Base-by-base conservation (phyloP, 2,113 vertebrate species). In the Girardinichthys multiradiatus region DNA sequence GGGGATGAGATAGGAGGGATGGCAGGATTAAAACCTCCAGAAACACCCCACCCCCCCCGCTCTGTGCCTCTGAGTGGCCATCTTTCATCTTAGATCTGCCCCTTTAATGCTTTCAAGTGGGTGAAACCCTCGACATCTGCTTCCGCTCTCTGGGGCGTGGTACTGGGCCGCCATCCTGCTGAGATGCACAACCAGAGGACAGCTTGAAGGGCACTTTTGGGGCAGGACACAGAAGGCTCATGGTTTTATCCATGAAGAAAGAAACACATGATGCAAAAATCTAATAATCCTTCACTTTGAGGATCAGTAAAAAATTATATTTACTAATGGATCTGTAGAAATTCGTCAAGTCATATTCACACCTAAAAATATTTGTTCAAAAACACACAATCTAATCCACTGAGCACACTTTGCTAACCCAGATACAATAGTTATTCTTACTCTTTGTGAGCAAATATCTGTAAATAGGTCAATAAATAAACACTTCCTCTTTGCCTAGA, bases 81-180 rank as follows among this genome's bases (percentile, higher is more conserved):
- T 94, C 91, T 93, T 94, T 94, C 86, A 93, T 94, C 90, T 91
- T 68, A 67, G 68, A 60, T 68, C 85, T 86, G 84, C 81, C 84
- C 72, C 86, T 87, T 76, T 91, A 90, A 92, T 83, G 80, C 91
- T 89, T 90, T 90, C 79, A 89, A 91, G 92, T 88, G 87, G 78
- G 72, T 77, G 83, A 86, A 84, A 91, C 89, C 89, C 90, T 91
- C 81, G 73, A 93, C 93, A 94, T 93, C 92, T 93, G 93, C 88
- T 93, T 83, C 88, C 80, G 75, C 86, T 89, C 87, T 28, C 68
- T 65, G 80, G 85, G 87, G 90, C 72, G 39, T 63, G 68, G 77
- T 72, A 37, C 65, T 42, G 87, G 48, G 85, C 86, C 81, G n/a
- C 82, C 71, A 57, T 89, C 90, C 89, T 89, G 86, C 80, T 51